Evolutionary conservation across 2,797 vertebrate species (phyloP).

Genomic region (Schizopygopsis pylzovi): DNA sequence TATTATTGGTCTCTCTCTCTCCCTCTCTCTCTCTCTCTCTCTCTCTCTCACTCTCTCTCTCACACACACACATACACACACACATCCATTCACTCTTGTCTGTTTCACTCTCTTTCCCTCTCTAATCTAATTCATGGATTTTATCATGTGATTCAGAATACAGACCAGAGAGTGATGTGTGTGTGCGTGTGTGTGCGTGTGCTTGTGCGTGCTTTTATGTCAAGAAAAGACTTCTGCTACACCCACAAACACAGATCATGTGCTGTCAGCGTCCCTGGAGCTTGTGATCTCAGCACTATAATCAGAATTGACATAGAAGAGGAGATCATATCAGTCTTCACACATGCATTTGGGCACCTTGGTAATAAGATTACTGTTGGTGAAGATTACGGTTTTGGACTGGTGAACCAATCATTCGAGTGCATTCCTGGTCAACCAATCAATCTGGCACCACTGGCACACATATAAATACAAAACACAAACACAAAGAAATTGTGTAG

Average conservation of each 20-base stretch:
- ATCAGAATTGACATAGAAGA: constrained; percentile 18
- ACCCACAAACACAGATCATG: not conserved
- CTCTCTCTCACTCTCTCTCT: not conserved
- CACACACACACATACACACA: not conserved
- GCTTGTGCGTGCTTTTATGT: constrained; percentile 1
- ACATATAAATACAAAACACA: not conserved
- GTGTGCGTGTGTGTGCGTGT: too few species aligned
- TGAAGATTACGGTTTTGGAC: not conserved
- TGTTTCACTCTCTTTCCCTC: not conserved
- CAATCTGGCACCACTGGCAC: not conserved
- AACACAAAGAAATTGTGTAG: constrained; percentile 5
- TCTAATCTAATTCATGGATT: constrained; percentile 13
- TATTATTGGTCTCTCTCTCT: not conserved
- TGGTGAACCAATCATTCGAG: constrained; percentile 1
- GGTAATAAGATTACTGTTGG: constrained; percentile 39
- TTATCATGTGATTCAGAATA: not conserved
- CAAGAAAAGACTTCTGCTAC: not conserved
- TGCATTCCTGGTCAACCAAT: constrained; percentile 9
- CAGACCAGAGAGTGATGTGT: not conserved
- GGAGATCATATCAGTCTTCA: constrained; percentile 22
- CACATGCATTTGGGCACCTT: constrained; percentile 12
- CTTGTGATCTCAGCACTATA: constrained; percentile 2
- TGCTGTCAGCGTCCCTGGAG: constrained; percentile 7
- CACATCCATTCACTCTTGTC: not conserved
- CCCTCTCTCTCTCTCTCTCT: not conserved